These are phyloP conservation scores for Nomada fucata DNA, from an alignment of 2,888 invertebrate genomes.

Conservation along the genomic window DNA sequence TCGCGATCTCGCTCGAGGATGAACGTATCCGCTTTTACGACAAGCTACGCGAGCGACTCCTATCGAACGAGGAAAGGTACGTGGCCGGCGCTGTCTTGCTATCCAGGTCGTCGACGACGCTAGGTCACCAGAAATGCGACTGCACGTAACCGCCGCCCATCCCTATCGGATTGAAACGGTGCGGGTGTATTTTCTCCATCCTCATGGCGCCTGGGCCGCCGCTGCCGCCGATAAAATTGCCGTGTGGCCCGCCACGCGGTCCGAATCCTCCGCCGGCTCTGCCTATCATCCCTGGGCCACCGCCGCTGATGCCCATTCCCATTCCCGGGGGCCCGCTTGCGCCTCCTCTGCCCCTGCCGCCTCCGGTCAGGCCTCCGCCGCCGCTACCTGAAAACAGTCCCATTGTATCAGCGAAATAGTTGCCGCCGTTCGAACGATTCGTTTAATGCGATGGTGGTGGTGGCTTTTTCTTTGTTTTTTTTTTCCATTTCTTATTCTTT, in stretches of 20 bases:
- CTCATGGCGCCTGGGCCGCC: slow-evolving; percentile 82
- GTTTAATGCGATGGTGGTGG: not conserved
- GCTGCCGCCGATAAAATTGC: slow-evolving; percentile 78
- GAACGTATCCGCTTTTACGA: not conserved
- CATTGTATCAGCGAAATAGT: not conserved
- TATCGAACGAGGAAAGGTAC: slow-evolving; percentile 50
- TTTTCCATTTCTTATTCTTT: too few relatives aligned
- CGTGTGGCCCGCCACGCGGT: slow-evolving; percentile 79
- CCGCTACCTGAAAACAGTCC: slow-evolving; percentile 74
- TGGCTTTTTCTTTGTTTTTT: too few relatives aligned
- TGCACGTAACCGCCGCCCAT: slow-evolving; percentile 83
- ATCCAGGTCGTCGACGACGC: slow-evolving; percentile 14
- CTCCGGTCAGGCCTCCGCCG: slow-evolving; percentile 42
- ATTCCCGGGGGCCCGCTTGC: slow-evolving; percentile 68
- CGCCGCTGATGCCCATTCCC: slow-evolving; percentile 73
- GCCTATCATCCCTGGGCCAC: slow-evolving; percentile 78
- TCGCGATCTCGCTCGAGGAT: slow-evolving; percentile 60
- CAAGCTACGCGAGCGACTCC: slow-evolving; percentile 45
- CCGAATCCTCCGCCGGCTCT: slow-evolving; percentile 79
- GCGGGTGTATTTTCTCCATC: slow-evolving; percentile 83
- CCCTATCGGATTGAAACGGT: slow-evolving; percentile 83
- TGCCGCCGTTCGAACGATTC: not conserved
- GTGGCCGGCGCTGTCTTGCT: slow-evolving; percentile 40
- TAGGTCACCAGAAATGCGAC: slow-evolving; percentile 83
- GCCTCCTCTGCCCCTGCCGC: slow-evolving; percentile 63